Evolutionary conservation across 2,888 invertebrate genomes (phyloP).

Genomic region (Andrena hattorfiana): DNA sequence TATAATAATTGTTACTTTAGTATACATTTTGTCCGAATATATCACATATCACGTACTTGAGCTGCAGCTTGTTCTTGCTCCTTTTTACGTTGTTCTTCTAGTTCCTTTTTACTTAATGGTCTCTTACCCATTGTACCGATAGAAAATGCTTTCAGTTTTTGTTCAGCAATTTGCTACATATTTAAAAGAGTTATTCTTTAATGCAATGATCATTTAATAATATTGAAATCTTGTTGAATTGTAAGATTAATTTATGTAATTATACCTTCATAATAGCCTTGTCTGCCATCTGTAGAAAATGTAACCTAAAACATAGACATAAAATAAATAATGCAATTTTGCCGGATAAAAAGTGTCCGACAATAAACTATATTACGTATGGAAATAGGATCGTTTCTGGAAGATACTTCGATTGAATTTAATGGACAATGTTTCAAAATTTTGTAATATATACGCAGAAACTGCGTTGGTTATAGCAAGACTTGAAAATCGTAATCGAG

Average conservation of each 20-base stretch:
- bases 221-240: not conserved
- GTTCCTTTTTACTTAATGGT: constrained; percentile 91
- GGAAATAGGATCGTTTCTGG: not conserved
- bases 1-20: constrained; percentile 5
- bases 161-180: constrained; percentile 88
- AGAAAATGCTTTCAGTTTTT: constrained; percentile 91
- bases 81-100: constrained; percentile 94
- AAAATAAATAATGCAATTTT: not conserved
- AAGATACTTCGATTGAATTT: not conserved
- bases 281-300: constrained; percentile 79
- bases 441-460: constrained; percentile 6
- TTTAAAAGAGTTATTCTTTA: constrained; percentile 20
- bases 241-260: constrained; percentile 31
- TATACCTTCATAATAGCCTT: constrained; percentile 83
- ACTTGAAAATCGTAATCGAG: constrained; percentile 27
- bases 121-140: constrained; percentile 91
- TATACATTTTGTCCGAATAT: not conserved
- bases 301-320: constrained; percentile 63
- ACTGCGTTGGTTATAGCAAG: constrained; percentile 21
- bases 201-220: not conserved
- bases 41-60: constrained; percentile 87
- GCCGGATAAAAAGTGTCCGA: not conserved
- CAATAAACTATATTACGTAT: not conserved
- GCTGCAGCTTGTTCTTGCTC: constrained; percentile 96
- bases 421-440: not conserved